Base-by-base conservation (phyloP, 1,140 invertebrate species). In the Lanistes nyassanus region DNA sequence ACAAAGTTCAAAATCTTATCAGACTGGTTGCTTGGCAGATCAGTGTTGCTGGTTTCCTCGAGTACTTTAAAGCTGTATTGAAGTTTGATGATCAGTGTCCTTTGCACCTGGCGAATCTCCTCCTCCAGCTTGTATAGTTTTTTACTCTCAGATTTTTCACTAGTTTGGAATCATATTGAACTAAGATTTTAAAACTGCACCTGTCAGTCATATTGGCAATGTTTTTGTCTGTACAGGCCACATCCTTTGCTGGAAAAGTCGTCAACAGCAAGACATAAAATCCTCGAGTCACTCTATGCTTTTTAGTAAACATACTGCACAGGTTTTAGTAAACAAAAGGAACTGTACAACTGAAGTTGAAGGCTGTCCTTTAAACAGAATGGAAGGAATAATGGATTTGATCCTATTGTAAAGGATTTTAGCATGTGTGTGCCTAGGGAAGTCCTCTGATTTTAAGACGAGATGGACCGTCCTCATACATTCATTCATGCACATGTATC, bases 211-310 rank as follows among this genome's bases (percentile, higher is more conserved):
- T n/a, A n/a, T n/a, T n/a, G n/a, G n/a, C n/a, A n/a, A n/a, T n/a
- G n/a, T n/a, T n/a, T 67, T 55, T 74, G 56, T 67, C 34, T 47
- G 80, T 81, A 53, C 79, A 84, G 83, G 58, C 80, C 82, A 34
- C 78, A 82, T 67, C 77, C 81, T 55, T 69, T 70, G 47, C 71
- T 81, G 56, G 82, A 83, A 19, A 79, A 82, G 47, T 70, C 78
- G 2, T 66, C 70, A 39, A 60, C 78, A 37, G 79, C 77, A 2
- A 71, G 78, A 58, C 80, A 83, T 51, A 79, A 77, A 65, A 74
- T 84, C 16, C 76, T 84, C 31, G 80, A 84, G 73, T 82, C 81
- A 11, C 65, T 84, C 1, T 78, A 80, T 55, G 51, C 68, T 67
- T 81, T 80, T 70, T 83, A 75, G 5, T 47, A 9, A 47, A 47